Conservation (phyloP, 1,140 invertebrate genomes). For the Charaxes varanes region DNA sequence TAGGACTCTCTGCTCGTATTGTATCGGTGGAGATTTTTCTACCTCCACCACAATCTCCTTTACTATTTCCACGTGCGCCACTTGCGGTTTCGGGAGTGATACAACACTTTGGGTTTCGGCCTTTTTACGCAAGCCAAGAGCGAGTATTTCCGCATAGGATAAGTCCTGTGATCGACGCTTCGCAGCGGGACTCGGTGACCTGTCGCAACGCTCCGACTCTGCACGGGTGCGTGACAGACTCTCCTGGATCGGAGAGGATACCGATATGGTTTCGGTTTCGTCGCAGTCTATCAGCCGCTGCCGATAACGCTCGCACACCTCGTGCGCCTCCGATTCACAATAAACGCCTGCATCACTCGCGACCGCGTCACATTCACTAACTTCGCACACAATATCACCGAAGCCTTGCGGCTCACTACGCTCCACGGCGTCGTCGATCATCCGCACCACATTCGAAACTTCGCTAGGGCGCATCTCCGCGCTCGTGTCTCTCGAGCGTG, state of each 20-base stretch:
- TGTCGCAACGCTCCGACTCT: slow-evolving; percentile 30
- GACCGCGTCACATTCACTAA: slow-evolving; percentile 31
- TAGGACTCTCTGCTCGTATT: slow-evolving; percentile 32
- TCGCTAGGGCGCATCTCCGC: slow-evolving; percentile 18
- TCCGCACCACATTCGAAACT: slow-evolving; percentile 22
- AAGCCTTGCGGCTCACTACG: slow-evolving; percentile 26
- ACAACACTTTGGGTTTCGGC: slow-evolving; percentile 35
- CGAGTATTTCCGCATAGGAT: slow-evolving; percentile 84
- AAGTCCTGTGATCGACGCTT: slow-evolving; percentile 61
- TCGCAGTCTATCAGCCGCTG: neutral
- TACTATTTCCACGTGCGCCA: slow-evolving; percentile 53
- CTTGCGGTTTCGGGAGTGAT: slow-evolving; percentile 49
- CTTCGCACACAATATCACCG: slow-evolving; percentile 29
- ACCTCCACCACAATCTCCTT: slow-evolving; percentile 52
- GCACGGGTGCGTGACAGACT: neutral
- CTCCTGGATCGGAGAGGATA: slow-evolving; percentile 6
- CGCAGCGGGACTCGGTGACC: slow-evolving; percentile 31
- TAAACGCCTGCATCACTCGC: slow-evolving; percentile 20
- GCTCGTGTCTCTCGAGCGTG: slow-evolving; percentile 9
- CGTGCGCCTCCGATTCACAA: slow-evolving; percentile 13
- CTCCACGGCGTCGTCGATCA: slow-evolving; percentile 14
- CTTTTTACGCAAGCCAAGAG: slow-evolving; percentile 76
- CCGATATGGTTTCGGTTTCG: slow-evolving; percentile 8
- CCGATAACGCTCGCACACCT: slow-evolving; percentile 7
- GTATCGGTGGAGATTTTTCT: slow-evolving; percentile 32